Percentiles rank a stretch among this genome's conserved stretches.
Conservation (phyloP, 2,797 vertebrate species). For the Sorex maritimensis region DNA sequence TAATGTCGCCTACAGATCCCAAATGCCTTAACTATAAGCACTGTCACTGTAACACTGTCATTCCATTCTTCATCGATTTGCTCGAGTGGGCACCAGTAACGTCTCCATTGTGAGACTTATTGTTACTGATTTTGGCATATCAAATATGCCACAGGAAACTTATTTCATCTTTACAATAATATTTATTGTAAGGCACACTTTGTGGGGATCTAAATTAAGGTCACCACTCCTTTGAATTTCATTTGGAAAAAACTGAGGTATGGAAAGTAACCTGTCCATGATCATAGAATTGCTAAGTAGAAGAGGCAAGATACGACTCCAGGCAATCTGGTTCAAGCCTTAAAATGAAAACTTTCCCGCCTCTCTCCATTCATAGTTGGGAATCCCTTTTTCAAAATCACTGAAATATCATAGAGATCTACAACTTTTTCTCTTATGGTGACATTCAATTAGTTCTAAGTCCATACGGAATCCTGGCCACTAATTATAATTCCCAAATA, state of each 20-base stretch:
- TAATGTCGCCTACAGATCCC: neutral
- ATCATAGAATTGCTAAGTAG: neutral
- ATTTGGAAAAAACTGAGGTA: slow-evolving; percentile 37
- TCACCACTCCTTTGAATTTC: slow-evolving; percentile 30
- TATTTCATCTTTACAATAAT: slow-evolving; percentile 2
- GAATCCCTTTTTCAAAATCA: neutral
- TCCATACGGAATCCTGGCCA: neutral
- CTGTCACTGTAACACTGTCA: too few relatives aligned
- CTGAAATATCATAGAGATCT: neutral
- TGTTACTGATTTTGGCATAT: too few relatives aligned
- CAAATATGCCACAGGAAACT: neutral
- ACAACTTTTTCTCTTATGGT: neutral
- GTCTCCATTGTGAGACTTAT: too few relatives aligned
- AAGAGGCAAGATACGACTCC: neutral
- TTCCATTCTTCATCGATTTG: too few relatives aligned
- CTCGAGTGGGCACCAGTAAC: too few relatives aligned
- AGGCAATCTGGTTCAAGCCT: neutral
- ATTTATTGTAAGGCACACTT: neutral
- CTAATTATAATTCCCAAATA: neutral
- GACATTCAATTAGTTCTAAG: neutral
- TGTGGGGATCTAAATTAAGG: neutral
- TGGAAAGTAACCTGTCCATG: neutral
- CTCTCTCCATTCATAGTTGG: neutral
- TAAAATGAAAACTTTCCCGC: neutral
- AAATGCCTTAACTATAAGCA: slow-evolving; percentile 2